A percentile compares a stretch with the other conserved stretches of the same genome.
Evolutionary conservation across 2,888 invertebrate species (phyloP).

Genomic region (Rhaphigaster nebulosa): DNA sequence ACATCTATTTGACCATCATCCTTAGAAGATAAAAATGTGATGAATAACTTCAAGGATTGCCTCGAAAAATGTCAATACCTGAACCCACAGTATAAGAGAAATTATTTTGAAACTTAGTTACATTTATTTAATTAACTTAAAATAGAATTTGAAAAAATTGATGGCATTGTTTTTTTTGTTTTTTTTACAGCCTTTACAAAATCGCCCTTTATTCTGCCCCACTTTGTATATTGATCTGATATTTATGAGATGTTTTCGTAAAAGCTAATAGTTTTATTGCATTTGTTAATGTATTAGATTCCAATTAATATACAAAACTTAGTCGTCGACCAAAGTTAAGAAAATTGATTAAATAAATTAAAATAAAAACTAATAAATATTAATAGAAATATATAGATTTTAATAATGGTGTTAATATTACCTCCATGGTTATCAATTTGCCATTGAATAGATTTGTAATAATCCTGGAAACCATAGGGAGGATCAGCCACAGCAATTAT

Average conservation of each 20-base stretch:
- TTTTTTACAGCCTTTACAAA: no score
- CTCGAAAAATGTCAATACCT: no score
- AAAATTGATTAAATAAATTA: background rate
- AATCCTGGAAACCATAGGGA: constrained; percentile 75
- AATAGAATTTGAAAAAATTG: no score
- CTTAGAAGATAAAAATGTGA: no score
- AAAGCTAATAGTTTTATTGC: background rate
- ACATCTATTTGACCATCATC: no score
- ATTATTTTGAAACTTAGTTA: no score
- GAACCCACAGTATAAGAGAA: no score
- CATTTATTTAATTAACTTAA: no score
- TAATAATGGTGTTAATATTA: background rate
- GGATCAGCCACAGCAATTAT: constrained; percentile 76
- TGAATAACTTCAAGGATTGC: no score
- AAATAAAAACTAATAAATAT: background rate
- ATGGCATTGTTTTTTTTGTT: no score
- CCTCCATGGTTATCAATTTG: constrained; percentile 71
- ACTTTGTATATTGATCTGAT: no score
- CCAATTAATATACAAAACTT: background rate
- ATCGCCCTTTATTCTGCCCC: no score
- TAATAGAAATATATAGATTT: background rate
- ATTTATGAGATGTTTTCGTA: background rate
- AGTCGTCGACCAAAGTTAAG: background rate
- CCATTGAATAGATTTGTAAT: constrained; percentile 69
- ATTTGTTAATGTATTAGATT: background rate